Evolutionary conservation across 1,140 invertebrate species (phyloP), one percentile per base, ranked within the genome.

Genomic region (Drosophila chauvacae): DNA sequence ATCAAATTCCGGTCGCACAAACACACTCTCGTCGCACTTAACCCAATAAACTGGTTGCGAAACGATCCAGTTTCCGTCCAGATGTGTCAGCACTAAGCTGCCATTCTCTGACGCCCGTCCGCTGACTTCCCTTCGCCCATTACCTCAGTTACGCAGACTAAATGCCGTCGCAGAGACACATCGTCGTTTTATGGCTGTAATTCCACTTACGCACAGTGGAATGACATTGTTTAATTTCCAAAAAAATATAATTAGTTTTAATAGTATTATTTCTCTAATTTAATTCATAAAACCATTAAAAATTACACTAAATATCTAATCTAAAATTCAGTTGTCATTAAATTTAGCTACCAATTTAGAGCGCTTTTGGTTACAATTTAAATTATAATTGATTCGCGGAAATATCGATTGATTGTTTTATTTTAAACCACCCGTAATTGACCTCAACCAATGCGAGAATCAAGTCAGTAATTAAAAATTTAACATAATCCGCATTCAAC

Each of bases 1-100:
- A 77, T 77, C 56, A 77, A 77, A 77, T 77, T 77, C 63, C 45
- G 55, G 58, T 48, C 33, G 72, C 58, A 64, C 62, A 66, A 45
- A 51, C 20, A 51, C 20, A 58, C 33, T 61, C 47, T 64, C 23
- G 51, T 28, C 41, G 26, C 78, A 82, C 82, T 85, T 87, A 85
- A 87, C 82, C 82, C 82, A 86, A 86, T 78, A 70, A 75, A 77
- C 51, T 73, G 74, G 63, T 69, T 78, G 45, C 64, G 64, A 61
- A 68, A 76, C 61, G 81, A 42, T 48, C 35, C 80, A 59, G 58
- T 51, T 66, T 65, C 62, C 30, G 28, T 26, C 57, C 62, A 51
- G 59, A 65, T 73, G 76, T 83, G 81, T 80, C 76, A 84, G 81
- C 81, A 85, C 58, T 72, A 56, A 50, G 61, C 55, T 58, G 28